phyloP scores from a whole-genome alignment of 2,797 vertebrate species.

The Sebastes hubbsi region DNA sequence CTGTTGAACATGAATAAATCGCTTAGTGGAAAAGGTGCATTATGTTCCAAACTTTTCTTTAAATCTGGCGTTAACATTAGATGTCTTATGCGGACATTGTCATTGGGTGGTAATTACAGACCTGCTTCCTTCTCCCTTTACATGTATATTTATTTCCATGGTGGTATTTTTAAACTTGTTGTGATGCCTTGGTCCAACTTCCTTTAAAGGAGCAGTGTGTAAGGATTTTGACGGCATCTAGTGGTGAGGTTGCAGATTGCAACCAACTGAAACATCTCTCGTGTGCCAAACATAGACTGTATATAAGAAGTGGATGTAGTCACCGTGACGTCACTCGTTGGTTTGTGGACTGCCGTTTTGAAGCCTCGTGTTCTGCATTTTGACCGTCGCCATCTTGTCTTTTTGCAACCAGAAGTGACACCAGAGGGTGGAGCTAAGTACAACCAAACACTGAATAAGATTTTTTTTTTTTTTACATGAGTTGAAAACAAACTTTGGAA shows the following conservation, averaged over 20 bases:
- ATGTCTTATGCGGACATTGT: neutral
- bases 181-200: neutral
- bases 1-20: neutral
- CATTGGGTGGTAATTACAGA: neutral
- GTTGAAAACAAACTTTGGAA: no score
- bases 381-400: no score
- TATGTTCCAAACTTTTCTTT: neutral
- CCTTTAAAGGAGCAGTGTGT: neutral
- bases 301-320: no score
- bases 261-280: no score
- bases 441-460: no score
- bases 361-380: no score
- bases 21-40: neutral
- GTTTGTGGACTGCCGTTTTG: no score
- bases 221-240: neutral
- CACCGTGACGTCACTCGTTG: no score
- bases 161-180: neutral
- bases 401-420: no score
- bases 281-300: no score
- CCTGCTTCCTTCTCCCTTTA: neutral
- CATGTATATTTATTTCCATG: neutral
- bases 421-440: accelerated
- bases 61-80: neutral
- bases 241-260: no score
- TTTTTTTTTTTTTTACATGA: no score